phyloP scores from a whole-genome alignment of 2,888 invertebrate species.

The Cyclophora punctaria region DNA sequence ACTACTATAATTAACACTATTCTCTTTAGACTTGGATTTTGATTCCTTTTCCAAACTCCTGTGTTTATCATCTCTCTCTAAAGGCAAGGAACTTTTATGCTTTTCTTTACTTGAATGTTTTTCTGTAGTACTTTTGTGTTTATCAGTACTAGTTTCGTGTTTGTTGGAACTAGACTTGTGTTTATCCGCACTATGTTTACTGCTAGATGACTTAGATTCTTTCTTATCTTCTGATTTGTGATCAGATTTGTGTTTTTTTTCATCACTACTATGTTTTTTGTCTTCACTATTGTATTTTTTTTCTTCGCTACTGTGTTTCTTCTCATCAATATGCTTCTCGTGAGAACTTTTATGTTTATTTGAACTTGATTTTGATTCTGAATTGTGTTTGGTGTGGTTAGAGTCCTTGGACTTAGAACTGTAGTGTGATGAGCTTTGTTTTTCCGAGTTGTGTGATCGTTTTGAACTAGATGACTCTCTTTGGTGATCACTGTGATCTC shows the following conservation, averaged over 20 bases:
- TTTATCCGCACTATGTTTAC: slow-evolving; percentile 38
- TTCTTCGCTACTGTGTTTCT: slow-evolving; percentile 28
- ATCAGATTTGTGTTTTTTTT: slow-evolving; percentile 41
- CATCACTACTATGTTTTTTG: slow-evolving; percentile 28
- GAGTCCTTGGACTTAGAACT: no score
- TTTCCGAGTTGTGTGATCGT: slow-evolving; percentile 30
- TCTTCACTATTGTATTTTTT: slow-evolving; percentile 41
- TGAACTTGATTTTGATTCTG: slow-evolving; percentile 31
- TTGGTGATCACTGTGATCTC: slow-evolving; percentile 1
- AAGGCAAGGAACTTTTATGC: slow-evolving; percentile 31
- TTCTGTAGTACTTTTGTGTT: slow-evolving; percentile 31
- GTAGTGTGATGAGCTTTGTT: slow-evolving; percentile 15
- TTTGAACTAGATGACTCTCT: slow-evolving; percentile 35
- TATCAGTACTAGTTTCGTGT: slow-evolving; percentile 25
- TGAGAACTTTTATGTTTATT: slow-evolving; percentile 40
- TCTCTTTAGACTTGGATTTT: slow-evolving; percentile 44
- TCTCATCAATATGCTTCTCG: slow-evolving; percentile 28
- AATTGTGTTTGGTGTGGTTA: no score
- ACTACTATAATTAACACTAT: slow-evolving; percentile 14
- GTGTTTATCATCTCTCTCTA: slow-evolving; percentile 29
- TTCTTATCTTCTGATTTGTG: slow-evolving; percentile 33
- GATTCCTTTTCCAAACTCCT: slow-evolving; percentile 45
- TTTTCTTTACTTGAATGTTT: slow-evolving; percentile 31
- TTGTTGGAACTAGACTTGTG: slow-evolving; percentile 30
- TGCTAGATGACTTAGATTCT: slow-evolving; percentile 28